phyloP scores from a whole-genome alignment of 2,888 invertebrate genomes.

The Tinea semifulvella region DNA sequence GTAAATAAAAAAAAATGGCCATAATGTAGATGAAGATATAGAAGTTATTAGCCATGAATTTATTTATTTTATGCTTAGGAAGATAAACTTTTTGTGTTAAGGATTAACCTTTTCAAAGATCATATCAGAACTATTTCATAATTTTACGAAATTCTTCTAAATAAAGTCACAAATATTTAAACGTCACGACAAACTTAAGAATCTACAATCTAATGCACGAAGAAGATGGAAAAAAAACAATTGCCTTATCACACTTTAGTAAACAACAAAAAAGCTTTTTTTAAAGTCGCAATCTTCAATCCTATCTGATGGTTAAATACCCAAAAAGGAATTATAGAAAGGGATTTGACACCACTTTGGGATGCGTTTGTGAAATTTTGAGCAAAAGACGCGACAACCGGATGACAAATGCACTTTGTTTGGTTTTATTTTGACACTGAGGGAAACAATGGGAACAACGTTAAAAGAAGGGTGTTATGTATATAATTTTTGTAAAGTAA shows the following conservation, averaged over 20 bases:
- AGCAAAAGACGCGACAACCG: background rate
- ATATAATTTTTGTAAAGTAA: too few species aligned
- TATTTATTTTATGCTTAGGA: too few species aligned
- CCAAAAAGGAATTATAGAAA: constrained; percentile 11
- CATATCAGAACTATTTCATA: too few species aligned
- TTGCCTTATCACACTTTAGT: constrained; percentile 5
- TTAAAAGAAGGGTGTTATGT: too few species aligned
- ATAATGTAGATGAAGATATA: too few species aligned
- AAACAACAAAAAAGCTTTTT: constrained; percentile 8
- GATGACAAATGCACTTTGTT: background rate
- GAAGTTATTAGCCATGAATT: too few species aligned
- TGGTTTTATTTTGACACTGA: background rate
- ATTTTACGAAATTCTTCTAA: too few species aligned
- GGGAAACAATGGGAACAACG: background rate
- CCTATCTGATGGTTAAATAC: constrained; percentile 8
- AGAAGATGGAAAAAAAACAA: constrained; percentile 2
- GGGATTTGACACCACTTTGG: constrained; percentile 9
- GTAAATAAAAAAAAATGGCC: too few species aligned
- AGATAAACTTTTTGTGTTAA: too few species aligned
- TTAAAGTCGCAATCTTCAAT: background rate
- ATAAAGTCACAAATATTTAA: background rate
- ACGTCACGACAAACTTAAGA: constrained; percentile 3
- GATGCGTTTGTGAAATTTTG: background rate
- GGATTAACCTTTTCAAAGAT: too few species aligned
- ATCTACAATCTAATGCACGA: constrained; percentile 11